Conservation (phyloP, 2,797 vertebrate species). For the Enoplosus armatus region DNA sequence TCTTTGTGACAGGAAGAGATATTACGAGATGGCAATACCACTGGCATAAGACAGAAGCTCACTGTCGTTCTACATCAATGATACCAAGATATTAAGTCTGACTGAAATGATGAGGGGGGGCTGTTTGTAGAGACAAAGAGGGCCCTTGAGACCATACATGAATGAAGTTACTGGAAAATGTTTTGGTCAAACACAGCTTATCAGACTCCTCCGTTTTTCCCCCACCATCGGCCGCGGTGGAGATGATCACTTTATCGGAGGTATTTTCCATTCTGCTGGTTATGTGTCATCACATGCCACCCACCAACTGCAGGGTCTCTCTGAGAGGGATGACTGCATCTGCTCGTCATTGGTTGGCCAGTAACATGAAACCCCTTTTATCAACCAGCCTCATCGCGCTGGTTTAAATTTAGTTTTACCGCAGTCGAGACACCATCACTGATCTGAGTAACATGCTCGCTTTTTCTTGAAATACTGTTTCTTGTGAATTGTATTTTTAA, state of each 20-base stretch:
- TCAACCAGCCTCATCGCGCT: conserved; percentile 35
- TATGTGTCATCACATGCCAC: conserved; percentile 80
- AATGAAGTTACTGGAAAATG: conserved; percentile 70
- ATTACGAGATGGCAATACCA: conserved; percentile 3
- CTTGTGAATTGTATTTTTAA: background rate
- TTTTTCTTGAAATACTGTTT: conserved; percentile 9
- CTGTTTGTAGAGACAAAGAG: conserved; percentile 63
- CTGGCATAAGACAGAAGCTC: background rate
- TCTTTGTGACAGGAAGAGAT: conserved; percentile 13
- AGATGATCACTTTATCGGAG: conserved; percentile 81
- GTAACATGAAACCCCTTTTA: conserved; percentile 56
- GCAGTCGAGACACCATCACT: conserved; percentile 17
- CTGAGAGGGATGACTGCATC: conserved; percentile 65
- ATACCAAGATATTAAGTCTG: background rate
- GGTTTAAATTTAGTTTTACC: conserved; percentile 61
- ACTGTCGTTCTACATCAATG: conserved; percentile 4
- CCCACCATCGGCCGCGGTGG: conserved; percentile 64
- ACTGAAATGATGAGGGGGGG: conserved; percentile 28
- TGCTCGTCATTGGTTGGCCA: conserved; percentile 61
- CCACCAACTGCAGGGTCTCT: conserved; percentile 75
- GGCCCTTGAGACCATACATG: conserved; percentile 51
- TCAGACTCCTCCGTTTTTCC: conserved; percentile 67
- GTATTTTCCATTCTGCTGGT: conserved; percentile 82
- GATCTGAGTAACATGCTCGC: background rate
- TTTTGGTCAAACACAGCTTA: conserved; percentile 67